Conservation (phyloP, 2,797 vertebrate species). For the Amphiprion clarkii region DNA sequence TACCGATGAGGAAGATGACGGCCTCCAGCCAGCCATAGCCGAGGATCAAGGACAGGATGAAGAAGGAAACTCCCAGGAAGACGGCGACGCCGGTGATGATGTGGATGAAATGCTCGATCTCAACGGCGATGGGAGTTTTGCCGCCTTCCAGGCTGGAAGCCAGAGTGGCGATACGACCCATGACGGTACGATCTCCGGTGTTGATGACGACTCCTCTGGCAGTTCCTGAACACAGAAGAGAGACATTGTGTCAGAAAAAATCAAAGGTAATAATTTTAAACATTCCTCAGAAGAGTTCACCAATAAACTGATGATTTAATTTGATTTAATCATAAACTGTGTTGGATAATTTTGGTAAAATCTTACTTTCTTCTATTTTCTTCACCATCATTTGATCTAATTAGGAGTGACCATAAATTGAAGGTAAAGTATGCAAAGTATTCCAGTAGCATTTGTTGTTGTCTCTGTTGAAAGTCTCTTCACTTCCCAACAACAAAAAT, state of each 20-base stretch:
- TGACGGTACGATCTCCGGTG: conserved; percentile 95
- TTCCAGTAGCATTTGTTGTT: too few relatives aligned
- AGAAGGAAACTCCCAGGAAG: conserved; percentile 94
- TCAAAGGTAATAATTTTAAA: not conserved
- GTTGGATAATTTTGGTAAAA: not conserved
- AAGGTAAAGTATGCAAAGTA: too few relatives aligned
- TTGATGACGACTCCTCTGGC: conserved; percentile 94
- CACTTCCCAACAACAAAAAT: too few relatives aligned
- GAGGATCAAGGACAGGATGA: conserved; percentile 94
- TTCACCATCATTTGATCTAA: too few relatives aligned
- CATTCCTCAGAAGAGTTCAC: not conserved
- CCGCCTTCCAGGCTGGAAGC: conserved; percentile 95
- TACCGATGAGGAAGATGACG: conserved; percentile 98
- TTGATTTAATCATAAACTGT: not conserved
- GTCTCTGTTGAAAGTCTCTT: too few relatives aligned
- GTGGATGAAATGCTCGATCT: conserved; percentile 98
- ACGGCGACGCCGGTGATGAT: conserved; percentile 98
- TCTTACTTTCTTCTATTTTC: too few relatives aligned
- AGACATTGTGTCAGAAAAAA: not conserved
- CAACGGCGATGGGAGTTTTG: conserved; percentile 93
- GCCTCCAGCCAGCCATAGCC: conserved; percentile 97
- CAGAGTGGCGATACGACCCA: conserved; percentile 95
- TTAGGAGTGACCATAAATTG: too few relatives aligned
- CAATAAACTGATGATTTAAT: too few relatives aligned
- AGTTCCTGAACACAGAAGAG: conserved; percentile 84